Base-by-base conservation (phyloP, 2,113 vertebrate species). In the Sakesphorus luctuosus region DNA sequence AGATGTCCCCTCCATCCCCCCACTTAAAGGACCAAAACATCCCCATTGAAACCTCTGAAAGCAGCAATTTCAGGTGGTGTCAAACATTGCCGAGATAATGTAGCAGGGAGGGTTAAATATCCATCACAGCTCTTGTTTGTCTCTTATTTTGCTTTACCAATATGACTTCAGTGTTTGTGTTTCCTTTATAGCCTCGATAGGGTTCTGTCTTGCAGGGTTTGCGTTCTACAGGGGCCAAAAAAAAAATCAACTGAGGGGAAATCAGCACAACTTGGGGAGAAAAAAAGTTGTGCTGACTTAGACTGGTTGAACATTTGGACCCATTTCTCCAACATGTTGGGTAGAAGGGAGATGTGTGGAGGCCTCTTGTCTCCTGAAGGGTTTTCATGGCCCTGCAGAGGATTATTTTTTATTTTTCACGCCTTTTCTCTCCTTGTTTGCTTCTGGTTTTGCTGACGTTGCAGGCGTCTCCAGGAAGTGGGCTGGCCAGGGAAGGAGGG, bases 391-490 rank as follows among this genome's bases (percentile, higher is more conserved):
- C 86, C 52, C 72, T 75, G 56, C 72, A 36, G 79, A 96, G 66
- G 88, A 21, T 90, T 44, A 23, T 65, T 20, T 58, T 81, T 89
- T 50, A 46, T 61, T 80, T 71, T 83, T 56, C 72, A 25, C 77
- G 68, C 59, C 81, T 91, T 91, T 85, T 85, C 69, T 93, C 43
- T 75, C 82, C 83, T 89, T 73, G 67, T 77, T 97, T 93, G 69
- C 69, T 90, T 96, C 93, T 92, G 91, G 81, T 96, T 96, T 86
- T 97, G 87, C 88, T 96, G 95, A 93, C 38, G 76, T 56, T 28
- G 65, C 69, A 91, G 91, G 63, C 16, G 43, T 96, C 88, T 96
- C 93, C 96, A 94, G 89, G 90, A 90, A 84, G 82, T 78, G 84
- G 80, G 80, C 69, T 92, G 78, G 66, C 61, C 75, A 65, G 81